Evolutionary conservation across 2,888 invertebrate genomes (phyloP), one percentile per base, ranked within the genome.

Genomic region (Caenorhabditis japonica): DNA sequence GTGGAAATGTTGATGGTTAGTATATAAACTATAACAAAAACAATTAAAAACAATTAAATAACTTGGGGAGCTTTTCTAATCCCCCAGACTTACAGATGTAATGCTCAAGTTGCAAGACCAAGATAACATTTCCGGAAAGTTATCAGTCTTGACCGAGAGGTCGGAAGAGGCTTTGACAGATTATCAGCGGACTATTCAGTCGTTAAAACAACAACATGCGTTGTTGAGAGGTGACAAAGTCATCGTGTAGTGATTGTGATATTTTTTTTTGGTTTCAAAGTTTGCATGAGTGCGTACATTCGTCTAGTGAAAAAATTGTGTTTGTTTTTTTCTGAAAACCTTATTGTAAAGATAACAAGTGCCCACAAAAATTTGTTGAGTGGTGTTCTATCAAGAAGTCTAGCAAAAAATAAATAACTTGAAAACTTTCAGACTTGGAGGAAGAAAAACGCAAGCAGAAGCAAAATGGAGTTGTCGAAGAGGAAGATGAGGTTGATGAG

Each of bases 141-240:
- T 86, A 23, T 86, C 86, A 13, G 86, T 86, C 13, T 59, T 86
- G 52, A 87, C 85, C 21, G 86, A 86, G 75, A 55, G 81, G 44
- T 83, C 83, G 12, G 86, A 86, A 70, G 86, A 86, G 64, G 82
- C 83, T 43, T 61, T 85, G 44, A 85, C 85, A 36, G 86, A 86
- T 55, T 87, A 86, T 64, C 86, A 79, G 47, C 61, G 78, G 38
- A 80, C 80, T 47, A 77, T 80, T 52, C 79, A 82, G 76, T 81
- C 80, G 8, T 61, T 86, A 25, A 75, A 81, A 34, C 83, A 85
- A 55, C 86, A 86, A 55, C 77, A 84, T 43, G 68, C 74, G 49
- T 78, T 86, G 27, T 74, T 85, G 44, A 62, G 66, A 77, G 80
- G 79, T 79, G 75, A 70, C 43, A 39, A 5, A 44, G 52, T 64